Conservation (phyloP, 2,888 invertebrate genomes). For the Panzeria rudis region DNA sequence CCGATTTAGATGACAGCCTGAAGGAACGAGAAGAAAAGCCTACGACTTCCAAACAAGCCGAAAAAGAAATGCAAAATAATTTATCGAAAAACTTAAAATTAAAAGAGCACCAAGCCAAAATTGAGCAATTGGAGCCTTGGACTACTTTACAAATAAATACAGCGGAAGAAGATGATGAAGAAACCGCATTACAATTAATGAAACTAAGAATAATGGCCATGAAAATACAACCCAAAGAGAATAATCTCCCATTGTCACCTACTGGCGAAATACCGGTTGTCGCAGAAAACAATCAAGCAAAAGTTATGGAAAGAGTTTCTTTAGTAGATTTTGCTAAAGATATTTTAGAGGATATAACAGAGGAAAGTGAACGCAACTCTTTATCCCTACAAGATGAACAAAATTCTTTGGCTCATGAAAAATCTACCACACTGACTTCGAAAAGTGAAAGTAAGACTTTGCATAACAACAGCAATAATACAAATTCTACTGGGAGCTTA, state of each 20-base stretch:
- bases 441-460: slow-evolving; percentile 74
- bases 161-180: slow-evolving; percentile 78
- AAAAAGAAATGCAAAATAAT: slow-evolving; percentile 15
- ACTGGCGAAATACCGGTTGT: slow-evolving; percentile 25
- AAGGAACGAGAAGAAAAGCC: slow-evolving; percentile 44
- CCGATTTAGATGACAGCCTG: slow-evolving; percentile 76
- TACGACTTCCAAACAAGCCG: slow-evolving; percentile 46
- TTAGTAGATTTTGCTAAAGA: slow-evolving; percentile 81
- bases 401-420: slow-evolving; percentile 77
- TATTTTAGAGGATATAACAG: slow-evolving; percentile 83
- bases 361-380: slow-evolving; percentile 82
- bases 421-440: slow-evolving; percentile 32
- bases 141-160: slow-evolving; percentile 59
- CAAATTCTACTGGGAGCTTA: slow-evolving; percentile 77
- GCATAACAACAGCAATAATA: slow-evolving; percentile 57
- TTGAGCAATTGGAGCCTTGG: slow-evolving; percentile 50
- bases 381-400: slow-evolving; percentile 79
- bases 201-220: slow-evolving; percentile 81
- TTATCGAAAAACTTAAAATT: not conserved
- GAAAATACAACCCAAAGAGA: slow-evolving; percentile 74
- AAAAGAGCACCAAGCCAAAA: slow-evolving; percentile 53
- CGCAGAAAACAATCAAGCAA: slow-evolving; percentile 70
- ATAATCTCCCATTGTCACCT: slow-evolving; percentile 65
- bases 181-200: slow-evolving; percentile 78
- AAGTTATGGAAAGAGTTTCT: slow-evolving; percentile 82